Evolutionary conservation across 2,113 vertebrate species (phyloP), one percentile per base, ranked within the genome.

Genomic region (Ictidomys tridecemlineatus): DNA sequence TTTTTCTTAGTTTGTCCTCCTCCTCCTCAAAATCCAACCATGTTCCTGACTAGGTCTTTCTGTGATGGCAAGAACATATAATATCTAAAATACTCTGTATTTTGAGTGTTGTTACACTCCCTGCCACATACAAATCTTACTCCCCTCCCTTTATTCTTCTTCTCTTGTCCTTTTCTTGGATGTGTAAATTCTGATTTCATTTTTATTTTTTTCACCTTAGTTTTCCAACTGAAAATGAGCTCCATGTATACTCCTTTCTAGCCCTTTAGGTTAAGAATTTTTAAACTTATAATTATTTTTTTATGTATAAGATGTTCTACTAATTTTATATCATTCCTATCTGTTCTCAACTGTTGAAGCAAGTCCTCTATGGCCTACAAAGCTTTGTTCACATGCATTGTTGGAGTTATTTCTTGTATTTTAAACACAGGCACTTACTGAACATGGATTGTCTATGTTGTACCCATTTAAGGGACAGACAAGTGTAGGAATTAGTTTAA

Each of bases 341-440:
- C 51, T 87, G 17, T 78, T 90, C 24, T 95, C 12, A 51, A n/a
- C 69, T 7, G 0, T 61, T 56, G 58, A 92, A 94, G 4, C 22
- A 95, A 95, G 32, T 91, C 26, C 5, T 80, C 22, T 45, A 61
- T 34, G 28, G 6, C 18, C 16, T n/a, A 61, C 8, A 85, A 83
- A 74, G 13, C 26, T 78, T 73, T 93, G 17, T 67, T 65, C 65
- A 63, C 20, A 56, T n/a, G 28, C 69, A 42, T 67, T 70, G 8
- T 61, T 72, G 56, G 8, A 87, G 14, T 34, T 85, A 67, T 85
- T 73, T 92, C 73, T 67, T 51, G 22, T 77, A 86, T 86, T 77
- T 87, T 37, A 32, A 94, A 73, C 34, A 45, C 24, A 97, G 26
- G 70, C 17, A 85, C 45, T 80, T 92, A 85, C 42, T 93, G 24